A percentile compares a stretch with the other conserved stretches of the same genome.
These are phyloP conservation scores for Neolamprologus sp. DNA, from an alignment of 2,113 vertebrate species.

Conservation along the genomic window DNA sequence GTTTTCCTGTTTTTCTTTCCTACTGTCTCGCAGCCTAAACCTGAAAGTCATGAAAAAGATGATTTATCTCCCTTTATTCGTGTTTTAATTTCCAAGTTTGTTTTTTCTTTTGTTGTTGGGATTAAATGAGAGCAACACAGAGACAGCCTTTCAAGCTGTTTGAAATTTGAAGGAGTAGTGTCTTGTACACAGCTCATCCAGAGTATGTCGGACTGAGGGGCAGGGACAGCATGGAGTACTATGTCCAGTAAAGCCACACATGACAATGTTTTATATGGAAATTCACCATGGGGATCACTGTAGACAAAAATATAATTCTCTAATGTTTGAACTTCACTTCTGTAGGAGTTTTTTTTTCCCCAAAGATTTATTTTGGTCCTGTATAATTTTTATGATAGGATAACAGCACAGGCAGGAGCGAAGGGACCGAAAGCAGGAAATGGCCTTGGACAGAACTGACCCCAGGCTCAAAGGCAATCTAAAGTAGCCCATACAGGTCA, in stretches of 20 bases:
- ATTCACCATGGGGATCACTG: neutral
- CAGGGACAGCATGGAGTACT: neutral
- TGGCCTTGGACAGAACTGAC: neutral
- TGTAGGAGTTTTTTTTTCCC: accelerated
- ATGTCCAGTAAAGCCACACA: neutral
- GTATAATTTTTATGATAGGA: neutral
- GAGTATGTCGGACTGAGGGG: neutral
- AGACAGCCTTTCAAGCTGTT: neutral
- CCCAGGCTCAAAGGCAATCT: neutral
- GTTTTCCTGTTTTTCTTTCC: neutral
- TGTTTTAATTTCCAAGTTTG: neutral
- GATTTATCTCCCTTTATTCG: neutral
- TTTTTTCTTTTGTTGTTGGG: neutral
- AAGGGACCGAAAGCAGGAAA: neutral
- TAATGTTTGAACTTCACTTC: neutral
- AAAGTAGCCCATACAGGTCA: neutral
- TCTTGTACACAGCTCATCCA: neutral
- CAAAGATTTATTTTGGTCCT: neutral
- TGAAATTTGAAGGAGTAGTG: neutral
- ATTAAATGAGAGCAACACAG: neutral
- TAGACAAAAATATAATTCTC: neutral
- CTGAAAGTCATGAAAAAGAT: neutral
- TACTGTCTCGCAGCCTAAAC: neutral
- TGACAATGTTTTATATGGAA: neutral
- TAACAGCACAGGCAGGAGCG: neutral